Conservation (phyloP, 1,140 invertebrate genomes). For the Papilio dardanus region DNA sequence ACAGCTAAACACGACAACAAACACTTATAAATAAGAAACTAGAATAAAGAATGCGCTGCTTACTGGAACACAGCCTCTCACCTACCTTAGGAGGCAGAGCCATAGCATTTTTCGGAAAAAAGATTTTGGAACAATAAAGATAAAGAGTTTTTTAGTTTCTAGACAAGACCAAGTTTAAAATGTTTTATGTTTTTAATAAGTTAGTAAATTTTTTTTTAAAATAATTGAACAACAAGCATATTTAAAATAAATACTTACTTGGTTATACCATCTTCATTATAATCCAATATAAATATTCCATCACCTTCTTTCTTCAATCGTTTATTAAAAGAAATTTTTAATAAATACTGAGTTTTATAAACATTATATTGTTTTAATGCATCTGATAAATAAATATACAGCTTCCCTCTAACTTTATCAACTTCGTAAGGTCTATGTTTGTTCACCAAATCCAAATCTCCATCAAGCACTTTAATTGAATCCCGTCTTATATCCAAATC, state of each 20-base stretch:
- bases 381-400: constrained; percentile 67
- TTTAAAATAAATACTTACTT: constrained; percentile 56
- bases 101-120: too few species aligned
- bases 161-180: too few species aligned
- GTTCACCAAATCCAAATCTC: constrained; percentile 59
- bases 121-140: too few species aligned
- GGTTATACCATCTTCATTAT: constrained; percentile 49
- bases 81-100: too few species aligned
- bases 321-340: constrained; percentile 64
- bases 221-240: background rate
- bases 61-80: too few species aligned
- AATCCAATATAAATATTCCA: constrained; percentile 63
- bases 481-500: constrained; percentile 62
- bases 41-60: too few species aligned
- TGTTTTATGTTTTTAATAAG: too few species aligned
- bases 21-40: too few species aligned
- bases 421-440: constrained; percentile 62
- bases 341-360: constrained; percentile 58
- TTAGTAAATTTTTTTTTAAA: too few species aligned
- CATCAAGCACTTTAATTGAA: constrained; percentile 59
- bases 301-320: constrained; percentile 51
- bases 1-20: too few species aligned
- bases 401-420: constrained; percentile 59
- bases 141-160: too few species aligned
- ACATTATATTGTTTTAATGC: constrained; percentile 62